Percentiles rank a stretch among this genome's conserved stretches.
These are phyloP conservation scores for Spicauda simplicius DNA, from an alignment of 2,888 invertebrate genomes.

Conservation along the genomic window DNA sequence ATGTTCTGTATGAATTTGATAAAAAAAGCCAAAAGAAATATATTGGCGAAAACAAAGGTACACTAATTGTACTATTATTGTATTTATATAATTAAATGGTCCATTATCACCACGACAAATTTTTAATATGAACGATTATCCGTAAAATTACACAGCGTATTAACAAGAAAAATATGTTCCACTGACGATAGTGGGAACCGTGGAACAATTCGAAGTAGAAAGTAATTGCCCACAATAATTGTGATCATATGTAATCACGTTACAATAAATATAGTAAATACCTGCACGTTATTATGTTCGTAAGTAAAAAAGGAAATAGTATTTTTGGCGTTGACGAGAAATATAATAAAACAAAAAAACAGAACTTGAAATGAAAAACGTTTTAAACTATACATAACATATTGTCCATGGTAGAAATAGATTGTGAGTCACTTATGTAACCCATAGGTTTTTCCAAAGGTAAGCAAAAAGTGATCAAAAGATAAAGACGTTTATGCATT, in stretches of 20 bases:
- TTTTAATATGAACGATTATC: slow-evolving; percentile 25
- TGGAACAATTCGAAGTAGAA: slow-evolving; percentile 2
- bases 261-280: neutral
- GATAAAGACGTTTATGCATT: no score
- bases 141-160: slow-evolving; percentile 14
- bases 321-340: neutral
- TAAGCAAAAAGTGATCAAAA: no score
- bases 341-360: no score
- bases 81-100: slow-evolving; percentile 5
- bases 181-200: slow-evolving; percentile 17
- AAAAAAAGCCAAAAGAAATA: no score
- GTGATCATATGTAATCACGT: slow-evolving; percentile 1
- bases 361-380: no score
- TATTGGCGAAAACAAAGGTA: neutral
- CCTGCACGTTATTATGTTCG: neutral
- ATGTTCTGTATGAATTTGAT: no score
- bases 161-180: slow-evolving; percentile 21
- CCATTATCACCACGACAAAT: slow-evolving; percentile 17
- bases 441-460: no score
- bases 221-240: slow-evolving; percentile 19
- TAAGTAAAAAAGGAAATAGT: neutral
- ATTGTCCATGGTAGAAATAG: no score
- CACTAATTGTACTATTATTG: neutral
- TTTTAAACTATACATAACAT: no score
- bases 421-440: no score